These are phyloP conservation scores for Agrotis exclamationis DNA, from an alignment of 2,888 invertebrate genomes.

Conservation along the genomic window DNA sequence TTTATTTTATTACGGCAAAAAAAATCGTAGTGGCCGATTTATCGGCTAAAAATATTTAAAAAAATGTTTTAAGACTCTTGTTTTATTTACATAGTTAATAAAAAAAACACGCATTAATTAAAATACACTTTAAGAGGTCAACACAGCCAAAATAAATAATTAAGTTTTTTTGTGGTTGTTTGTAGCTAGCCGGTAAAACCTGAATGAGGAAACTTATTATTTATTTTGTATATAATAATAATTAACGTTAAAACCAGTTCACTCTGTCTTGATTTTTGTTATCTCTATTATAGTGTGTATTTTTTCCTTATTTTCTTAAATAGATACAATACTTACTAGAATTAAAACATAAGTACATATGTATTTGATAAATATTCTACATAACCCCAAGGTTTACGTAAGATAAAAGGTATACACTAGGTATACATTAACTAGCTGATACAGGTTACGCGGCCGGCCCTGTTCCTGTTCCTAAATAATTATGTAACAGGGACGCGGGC, in stretches of 20 bases:
- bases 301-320: constrained; percentile 8
- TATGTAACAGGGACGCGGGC: too few relatives aligned
- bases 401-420: too few relatives aligned
- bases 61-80: background rate
- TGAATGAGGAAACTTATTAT: constrained; percentile 37
- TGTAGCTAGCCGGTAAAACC: constrained; percentile 12
- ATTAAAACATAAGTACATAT: too few relatives aligned
- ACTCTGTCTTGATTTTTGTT: constrained; percentile 1
- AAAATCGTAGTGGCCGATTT: background rate
- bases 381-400: background rate
- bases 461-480: too few relatives aligned
- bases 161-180: constrained; percentile 4
- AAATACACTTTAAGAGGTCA: constrained; percentile 11
- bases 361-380: background rate
- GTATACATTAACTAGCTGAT: too few relatives aligned
- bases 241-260: background rate
- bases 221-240: background rate
- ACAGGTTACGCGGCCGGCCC: too few relatives aligned
- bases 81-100: background rate
- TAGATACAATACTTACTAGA: background rate
- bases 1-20: too few relatives aligned
- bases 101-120: constrained; percentile 16
- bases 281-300: background rate
- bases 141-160: background rate
- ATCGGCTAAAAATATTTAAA: background rate